A percentile compares a stretch with the other conserved stretches of the same genome.
These are phyloP conservation scores for Drosophila nebulosa DNA, from an alignment of 1,140 invertebrate species.

Conservation along the genomic window DNA sequence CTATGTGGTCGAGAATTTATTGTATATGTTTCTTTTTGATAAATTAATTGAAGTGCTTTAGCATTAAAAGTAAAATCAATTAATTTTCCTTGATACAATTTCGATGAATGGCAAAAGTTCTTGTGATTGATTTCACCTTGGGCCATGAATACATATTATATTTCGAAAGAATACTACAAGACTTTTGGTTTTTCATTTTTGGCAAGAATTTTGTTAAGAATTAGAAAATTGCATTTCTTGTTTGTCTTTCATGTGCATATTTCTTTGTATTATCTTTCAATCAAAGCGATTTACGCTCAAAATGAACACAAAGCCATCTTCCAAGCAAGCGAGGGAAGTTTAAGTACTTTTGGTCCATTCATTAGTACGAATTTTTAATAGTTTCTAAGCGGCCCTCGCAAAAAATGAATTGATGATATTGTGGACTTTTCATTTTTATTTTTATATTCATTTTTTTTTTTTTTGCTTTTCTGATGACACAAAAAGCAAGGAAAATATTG, in stretches of 20 bases:
- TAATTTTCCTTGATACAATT: background rate
- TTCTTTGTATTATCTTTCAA: background rate
- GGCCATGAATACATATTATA: background rate
- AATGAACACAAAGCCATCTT: background rate
- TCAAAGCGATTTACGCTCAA: background rate
- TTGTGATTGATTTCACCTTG: background rate
- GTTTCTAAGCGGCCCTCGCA: background rate
- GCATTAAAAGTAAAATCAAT: background rate
- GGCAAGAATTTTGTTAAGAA: background rate
- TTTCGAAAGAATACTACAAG: background rate
- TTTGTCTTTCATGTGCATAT: background rate
- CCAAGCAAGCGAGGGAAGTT: background rate
- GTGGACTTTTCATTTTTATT: constrained; percentile 2
- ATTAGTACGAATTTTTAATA: background rate
- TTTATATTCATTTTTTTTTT: background rate
- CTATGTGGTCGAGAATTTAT: constrained; percentile 10
- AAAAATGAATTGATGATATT: background rate
- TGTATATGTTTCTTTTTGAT: background rate
- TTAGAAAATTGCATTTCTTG: background rate
- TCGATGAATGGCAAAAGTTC: background rate
- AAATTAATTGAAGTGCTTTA: background rate
- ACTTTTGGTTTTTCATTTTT: background rate
- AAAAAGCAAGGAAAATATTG: background rate
- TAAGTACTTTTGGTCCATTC: background rate
- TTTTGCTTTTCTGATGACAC: background rate